Conservation (phyloP, 2,113 vertebrate species). For the Panthera uncia region DNA sequence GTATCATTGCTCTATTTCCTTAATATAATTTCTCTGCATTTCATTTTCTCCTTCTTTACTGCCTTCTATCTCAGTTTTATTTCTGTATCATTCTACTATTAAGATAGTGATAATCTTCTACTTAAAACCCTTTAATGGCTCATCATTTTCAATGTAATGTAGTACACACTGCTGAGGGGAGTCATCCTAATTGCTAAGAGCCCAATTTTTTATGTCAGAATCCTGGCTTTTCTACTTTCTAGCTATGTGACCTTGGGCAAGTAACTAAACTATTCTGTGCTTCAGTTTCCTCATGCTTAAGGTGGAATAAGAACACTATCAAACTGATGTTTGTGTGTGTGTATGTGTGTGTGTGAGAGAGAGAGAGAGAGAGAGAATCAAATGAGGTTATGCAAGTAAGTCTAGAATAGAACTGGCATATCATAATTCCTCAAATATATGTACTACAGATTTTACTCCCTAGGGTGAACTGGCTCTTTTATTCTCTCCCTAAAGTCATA, state of each 20-base stretch:
- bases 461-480: background rate
- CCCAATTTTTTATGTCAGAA: background rate
- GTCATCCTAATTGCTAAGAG: background rate
- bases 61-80: background rate
- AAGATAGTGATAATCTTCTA: background rate
- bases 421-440: background rate
- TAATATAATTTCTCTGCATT: background rate
- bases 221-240: background rate
- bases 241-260: background rate
- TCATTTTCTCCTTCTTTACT: background rate
- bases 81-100: background rate
- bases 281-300: background rate
- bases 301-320: background rate
- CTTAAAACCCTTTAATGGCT: background rate
- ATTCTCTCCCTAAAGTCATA: background rate
- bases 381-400: background rate
- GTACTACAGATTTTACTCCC: background rate
- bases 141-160: background rate
- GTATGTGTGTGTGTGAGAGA: too few relatives aligned
- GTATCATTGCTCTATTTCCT: background rate
- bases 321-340: background rate
- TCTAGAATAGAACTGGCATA: background rate
- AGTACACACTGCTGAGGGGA: background rate
- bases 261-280: background rate
- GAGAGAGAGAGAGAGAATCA: background rate